Conservation (phyloP, 2,888 invertebrate species). For the Junonia oenone region DNA sequence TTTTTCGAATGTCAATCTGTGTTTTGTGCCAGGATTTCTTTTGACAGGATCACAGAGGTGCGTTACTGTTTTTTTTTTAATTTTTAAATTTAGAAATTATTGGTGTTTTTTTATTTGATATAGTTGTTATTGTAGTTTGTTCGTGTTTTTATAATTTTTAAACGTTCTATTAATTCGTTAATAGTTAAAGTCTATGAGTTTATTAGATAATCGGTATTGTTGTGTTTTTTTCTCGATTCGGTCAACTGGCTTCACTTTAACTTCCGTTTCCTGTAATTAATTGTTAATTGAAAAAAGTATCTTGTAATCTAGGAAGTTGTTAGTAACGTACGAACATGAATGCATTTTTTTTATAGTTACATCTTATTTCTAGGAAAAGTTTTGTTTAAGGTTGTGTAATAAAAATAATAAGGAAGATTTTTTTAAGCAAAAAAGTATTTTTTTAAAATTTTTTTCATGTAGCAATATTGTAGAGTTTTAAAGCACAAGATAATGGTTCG, state of each 20-base stretch:
- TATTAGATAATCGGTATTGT: constrained; percentile 23
- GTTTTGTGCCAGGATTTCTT: constrained; percentile 60
- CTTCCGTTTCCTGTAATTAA: constrained; percentile 26
- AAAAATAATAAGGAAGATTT: no score
- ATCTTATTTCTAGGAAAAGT: neutral
- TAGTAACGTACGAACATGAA: neutral
- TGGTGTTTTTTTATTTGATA: no score
- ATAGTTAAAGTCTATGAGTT: neutral
- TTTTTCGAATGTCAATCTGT: no score
- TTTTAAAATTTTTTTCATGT: no score
- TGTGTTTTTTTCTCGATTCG: constrained; percentile 22
- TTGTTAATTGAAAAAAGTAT: constrained; percentile 11
- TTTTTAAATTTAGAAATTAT: neutral
- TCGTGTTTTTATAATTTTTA: neutral
- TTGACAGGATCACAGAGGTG: constrained; percentile 43
- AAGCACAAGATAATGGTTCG: neutral
- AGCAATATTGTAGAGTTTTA: no score
- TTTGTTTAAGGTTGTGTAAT: neutral
- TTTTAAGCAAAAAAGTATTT: no score
- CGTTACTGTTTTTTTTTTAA: constrained; percentile 35
- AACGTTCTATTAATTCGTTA: neutral
- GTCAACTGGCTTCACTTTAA: constrained; percentile 25
- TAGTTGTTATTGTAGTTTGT: neutral
- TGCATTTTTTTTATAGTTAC: neutral
- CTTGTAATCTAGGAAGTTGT: neutral